These are phyloP conservation scores for Polydrusus pterygomalis DNA, from an alignment of 2,888 invertebrate species.

Conservation along the genomic window DNA sequence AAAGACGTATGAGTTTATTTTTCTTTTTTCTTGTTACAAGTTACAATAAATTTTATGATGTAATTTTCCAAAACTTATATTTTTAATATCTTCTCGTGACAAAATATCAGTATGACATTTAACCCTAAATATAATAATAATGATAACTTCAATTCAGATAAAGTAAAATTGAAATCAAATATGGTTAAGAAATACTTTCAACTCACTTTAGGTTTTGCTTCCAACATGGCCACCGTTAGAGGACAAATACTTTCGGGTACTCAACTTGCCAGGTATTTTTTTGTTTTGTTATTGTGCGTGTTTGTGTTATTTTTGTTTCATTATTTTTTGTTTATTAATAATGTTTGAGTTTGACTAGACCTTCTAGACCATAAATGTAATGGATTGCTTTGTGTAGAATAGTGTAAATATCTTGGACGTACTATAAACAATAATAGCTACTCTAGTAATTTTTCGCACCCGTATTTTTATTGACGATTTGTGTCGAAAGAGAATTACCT, in stretches of 20 bases:
- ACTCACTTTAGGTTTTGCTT: slow-evolving; percentile 38
- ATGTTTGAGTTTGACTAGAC: neutral
- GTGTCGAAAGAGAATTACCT: no score
- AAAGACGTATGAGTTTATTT: no score
- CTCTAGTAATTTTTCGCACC: no score
- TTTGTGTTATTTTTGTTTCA: slow-evolving; percentile 62
- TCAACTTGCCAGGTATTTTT: slow-evolving; percentile 79
- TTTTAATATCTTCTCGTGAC: neutral
- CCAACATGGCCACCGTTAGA: slow-evolving; percentile 65
- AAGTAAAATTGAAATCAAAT: neutral
- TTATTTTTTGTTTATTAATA: neutral
- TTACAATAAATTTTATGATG: no score
- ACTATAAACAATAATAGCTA: no score
- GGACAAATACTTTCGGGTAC: slow-evolving; percentile 79
- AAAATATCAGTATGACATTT: neutral
- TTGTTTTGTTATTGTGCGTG: slow-evolving; percentile 20
- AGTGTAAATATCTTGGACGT: no score
- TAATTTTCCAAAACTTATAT: no score
- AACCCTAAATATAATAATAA: no score
- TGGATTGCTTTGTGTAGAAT: no score
- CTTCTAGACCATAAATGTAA: no score
- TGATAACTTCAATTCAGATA: slow-evolving; percentile 8
- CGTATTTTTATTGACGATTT: no score
- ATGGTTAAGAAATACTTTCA: neutral
- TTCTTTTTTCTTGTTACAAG: no score